Evolutionary conservation across 2,888 invertebrate genomes (phyloP), one percentile per base, ranked within the genome.

Genomic region (Tenthredo scrophulariae): DNA sequence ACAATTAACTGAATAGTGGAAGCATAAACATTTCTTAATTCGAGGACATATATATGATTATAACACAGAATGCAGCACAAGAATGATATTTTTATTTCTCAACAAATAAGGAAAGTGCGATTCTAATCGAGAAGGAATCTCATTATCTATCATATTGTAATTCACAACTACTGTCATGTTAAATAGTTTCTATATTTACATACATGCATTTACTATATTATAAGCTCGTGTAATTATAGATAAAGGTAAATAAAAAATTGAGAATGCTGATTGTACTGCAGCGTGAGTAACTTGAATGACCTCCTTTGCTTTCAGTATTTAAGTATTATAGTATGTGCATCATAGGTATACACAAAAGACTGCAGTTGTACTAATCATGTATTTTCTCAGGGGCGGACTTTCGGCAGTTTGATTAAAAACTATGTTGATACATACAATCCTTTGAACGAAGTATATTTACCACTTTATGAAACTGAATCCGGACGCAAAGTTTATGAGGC

Each of bases 401-500:
- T 97, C 91, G 95, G 95, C 0, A 94, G 96, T 6, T 90, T 97
- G 83, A 98, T 98, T 87, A 96, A 96, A 87, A 95, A 95, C 89
- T 97, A 96, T 92, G 90, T 98, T 29, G 93, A 94, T 74, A 92
- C 92, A 43, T 95, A 95, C 37, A 94, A 94, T 22, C 95, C 95
- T 54, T 94, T 97, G 85, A 95, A 97, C 85, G 95, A 96, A 0
- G 94, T 94, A 75, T 97, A 96, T 90, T 94, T 98, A 86, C 96
- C 96, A 5, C 94, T 96, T 40, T 98, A 97, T 92, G 95, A 95
- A 85, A 97, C 97, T 0, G 94, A 95, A 10, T 94, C 95, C 88
- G 98, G 98, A 80, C 95, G 95, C 90, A 91, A 94, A 86, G 95
- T 96, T 0, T 98, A 97, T 90, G 97, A 97, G 40, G 96, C 95